Evolutionary conservation across 2,113 vertebrate genomes (phyloP).

Genomic region (Leuciscus idus): DNA sequence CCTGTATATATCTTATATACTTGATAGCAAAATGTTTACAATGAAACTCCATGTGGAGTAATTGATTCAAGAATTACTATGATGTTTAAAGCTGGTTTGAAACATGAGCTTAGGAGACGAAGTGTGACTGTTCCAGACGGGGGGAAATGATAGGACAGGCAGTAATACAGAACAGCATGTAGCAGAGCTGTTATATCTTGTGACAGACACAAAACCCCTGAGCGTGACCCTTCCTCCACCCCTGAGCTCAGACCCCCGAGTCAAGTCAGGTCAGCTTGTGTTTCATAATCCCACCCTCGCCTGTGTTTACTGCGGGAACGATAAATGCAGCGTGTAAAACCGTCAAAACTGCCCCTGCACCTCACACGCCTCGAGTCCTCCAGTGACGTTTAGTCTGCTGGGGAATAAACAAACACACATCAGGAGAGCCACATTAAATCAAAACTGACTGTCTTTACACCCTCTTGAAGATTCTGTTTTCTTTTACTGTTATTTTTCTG

Average conservation of each 20-base stretch:
- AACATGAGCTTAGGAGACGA: neutral
- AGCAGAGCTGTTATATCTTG: conserved; percentile 5
- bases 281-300: conserved; percentile 59
- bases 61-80: neutral
- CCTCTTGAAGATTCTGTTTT: neutral
- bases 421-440: neutral
- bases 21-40: neutral
- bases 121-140: no score
- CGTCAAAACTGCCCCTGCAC: conserved; percentile 9
- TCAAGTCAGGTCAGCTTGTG: conserved; percentile 60
- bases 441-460: neutral
- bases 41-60: neutral
- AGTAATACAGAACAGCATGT: conserved; percentile 7
- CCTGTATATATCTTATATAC: neutral
- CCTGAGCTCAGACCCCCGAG: conserved; percentile 30
- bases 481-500: neutral
- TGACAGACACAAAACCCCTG: conserved; percentile 8
- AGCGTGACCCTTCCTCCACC: neutral
- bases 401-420: neutral
- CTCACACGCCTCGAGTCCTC: neutral
- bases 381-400: conserved; percentile 21
- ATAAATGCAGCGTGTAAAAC: conserved; percentile 60
- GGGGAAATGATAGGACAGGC: neutral
- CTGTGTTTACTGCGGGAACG: conserved; percentile 51
- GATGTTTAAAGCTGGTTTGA: neutral